Base-by-base conservation (phyloP, 2,113 vertebrate species). In the Himantopus leucocephalus region DNA sequence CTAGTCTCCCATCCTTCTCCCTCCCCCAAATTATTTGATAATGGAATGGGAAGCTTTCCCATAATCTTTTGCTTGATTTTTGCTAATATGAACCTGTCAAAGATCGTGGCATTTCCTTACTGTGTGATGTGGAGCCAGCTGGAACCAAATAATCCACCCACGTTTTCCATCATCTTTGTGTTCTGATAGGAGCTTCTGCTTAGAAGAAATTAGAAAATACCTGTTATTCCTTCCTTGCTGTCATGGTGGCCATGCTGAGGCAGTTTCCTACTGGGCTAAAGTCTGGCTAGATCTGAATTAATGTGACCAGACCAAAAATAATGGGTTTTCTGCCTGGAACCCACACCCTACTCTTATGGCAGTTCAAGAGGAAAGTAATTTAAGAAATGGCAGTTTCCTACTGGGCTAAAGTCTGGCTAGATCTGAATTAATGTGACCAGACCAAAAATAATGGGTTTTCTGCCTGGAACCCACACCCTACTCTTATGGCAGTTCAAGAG, bases 1-100 rank as follows among this genome's bases (percentile, higher is more conserved):
- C 64, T 95, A 63, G 60, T 89, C 64, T 93, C 62, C 77, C 75
- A 78, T 95, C 91, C 89, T 96, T 92, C 56, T 96, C 92, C 93
- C 92, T 96, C 91, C 88, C 88, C 64, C 92, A 96, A 92, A 97
- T 95, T 96, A 93, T 94, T 95, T 96, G 88, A 95, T 94, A 96
- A 94, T 94, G 91, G 88, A 94, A 93, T 92, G 83, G 95, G 96
- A 96, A 96, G 91, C 79, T 95, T 96, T 96, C 72, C 94, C 92
- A 72, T 96, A 91, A 93, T 95, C 83, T 96, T 94, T 87, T 88
- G 41, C 88, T 91, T 96, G 88, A 91, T 94, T 97, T 97, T 96
- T 94, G 76, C 88, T 96, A 96, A 91, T 96, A 78, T n/a, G 92
- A 96, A 96, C 91, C 90, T 96, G 95, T 95, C 95, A 96, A 87